Evolutionary conservation across 2,113 vertebrate genomes (phyloP), one percentile per base, ranked within the genome.

Genomic region (Strix aluco): DNA sequence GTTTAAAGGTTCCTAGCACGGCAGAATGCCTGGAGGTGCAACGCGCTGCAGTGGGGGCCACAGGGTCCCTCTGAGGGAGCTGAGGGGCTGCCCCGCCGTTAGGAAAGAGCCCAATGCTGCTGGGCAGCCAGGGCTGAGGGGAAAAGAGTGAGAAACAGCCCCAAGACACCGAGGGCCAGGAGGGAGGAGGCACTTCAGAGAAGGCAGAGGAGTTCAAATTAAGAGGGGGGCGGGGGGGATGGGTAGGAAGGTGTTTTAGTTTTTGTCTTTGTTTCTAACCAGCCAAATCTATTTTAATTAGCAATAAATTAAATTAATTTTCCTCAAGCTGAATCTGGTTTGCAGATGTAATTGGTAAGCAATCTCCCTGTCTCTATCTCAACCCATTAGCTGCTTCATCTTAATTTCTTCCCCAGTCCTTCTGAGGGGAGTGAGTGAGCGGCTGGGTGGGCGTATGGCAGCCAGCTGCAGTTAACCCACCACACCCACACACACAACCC

Each of bases 21-120:
- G 4, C 21, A 16, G 34, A 26, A 23, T 1, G 1, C 42, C n/a
- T 49, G 3, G 2, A 59, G 18, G 20, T 2, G 9, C 1, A 4
- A 15, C 11, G 44, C 15, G 15, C 44, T 44, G 44, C 44, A 3
- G 44, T 44, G 44, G 44, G 11, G 22, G 26, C 17, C 18, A 27
- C 12, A 12, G 40, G 7, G 32, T 5, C 7, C 42, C n/a, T 38
- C 51, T 32, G 44, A 44, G 42, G 42, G 42, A 44, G 44, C 44
- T 44, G 15, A 44, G 44, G 44, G 16, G 44, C 44, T 44, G 44
- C 44, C 44, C 44, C 7, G 12, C 40, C 40, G 12, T 40, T 40
- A 40, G 40, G 44, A 16, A 44, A 63, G 8, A 6, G 38, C 15
- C 19, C 51, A 67, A 47, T 0, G 1, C 40, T 34, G 42, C 25